Percentiles rank a stretch among this genome's conserved stretches.
phyloP scores from a whole-genome alignment of 2,113 vertebrate genomes.

The Protobothrops mucrosquamatus region DNA sequence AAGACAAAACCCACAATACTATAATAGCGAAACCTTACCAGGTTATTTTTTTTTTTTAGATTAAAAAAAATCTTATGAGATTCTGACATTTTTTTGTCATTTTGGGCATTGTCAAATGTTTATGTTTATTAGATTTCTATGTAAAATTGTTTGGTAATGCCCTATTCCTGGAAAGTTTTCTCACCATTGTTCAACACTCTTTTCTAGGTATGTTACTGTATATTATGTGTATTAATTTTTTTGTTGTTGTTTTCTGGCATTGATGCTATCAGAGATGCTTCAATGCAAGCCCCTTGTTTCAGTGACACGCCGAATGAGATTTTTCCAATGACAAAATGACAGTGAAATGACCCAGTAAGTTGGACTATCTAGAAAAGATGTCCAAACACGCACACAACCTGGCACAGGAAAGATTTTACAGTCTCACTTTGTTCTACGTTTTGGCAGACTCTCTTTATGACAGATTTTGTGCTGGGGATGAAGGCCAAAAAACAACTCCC shows the following conservation, averaged over 20 bases:
- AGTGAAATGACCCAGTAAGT: slow-evolving; percentile 56
- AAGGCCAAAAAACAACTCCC: slow-evolving; percentile 65
- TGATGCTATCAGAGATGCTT: slow-evolving; percentile 55
- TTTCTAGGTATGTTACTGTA: slow-evolving; percentile 59
- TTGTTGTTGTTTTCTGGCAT: slow-evolving; percentile 48
- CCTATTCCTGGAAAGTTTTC: neutral
- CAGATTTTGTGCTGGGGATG: slow-evolving; percentile 70
- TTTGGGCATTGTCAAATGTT: neutral
- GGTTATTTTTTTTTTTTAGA: neutral
- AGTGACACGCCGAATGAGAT: slow-evolving; percentile 38
- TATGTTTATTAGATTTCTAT: neutral
- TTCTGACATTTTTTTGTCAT: neutral
- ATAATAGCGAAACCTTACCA: neutral
- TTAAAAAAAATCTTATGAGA: neutral
- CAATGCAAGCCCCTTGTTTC: slow-evolving; percentile 26
- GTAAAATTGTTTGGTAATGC: neutral
- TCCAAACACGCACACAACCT: slow-evolving; percentile 31
- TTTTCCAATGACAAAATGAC: slow-evolving; percentile 62
- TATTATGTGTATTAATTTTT: slow-evolving; percentile 9
- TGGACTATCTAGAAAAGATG: slow-evolving; percentile 61
- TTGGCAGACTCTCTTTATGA: slow-evolving; percentile 72
- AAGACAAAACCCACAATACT: neutral
- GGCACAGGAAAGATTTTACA: slow-evolving; percentile 63
- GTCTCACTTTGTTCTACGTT: slow-evolving; percentile 64
- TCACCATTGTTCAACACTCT: neutral